Percentiles rank a stretch among this genome's conserved stretches.
Evolutionary conservation across 2,797 vertebrate genomes (phyloP).

Genomic region (Lepilemur ruficaudatus): DNA sequence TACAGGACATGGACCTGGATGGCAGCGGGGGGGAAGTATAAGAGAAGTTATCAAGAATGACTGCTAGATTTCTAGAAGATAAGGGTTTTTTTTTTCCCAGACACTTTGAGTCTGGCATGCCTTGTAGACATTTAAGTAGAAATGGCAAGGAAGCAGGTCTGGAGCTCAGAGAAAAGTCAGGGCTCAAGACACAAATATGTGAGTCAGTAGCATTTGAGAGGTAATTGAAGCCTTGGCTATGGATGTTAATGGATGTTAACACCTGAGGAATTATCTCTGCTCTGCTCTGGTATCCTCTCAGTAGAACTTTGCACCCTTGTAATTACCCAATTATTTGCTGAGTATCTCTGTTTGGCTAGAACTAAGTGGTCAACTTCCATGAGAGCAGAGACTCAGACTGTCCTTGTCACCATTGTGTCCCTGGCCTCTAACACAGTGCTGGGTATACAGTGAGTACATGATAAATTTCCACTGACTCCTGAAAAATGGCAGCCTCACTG

Average conservation of each 20-base stretch:
- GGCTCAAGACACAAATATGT: not conserved
- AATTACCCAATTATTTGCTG: slow-evolving; percentile 22
- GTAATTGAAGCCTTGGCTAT: not conserved
- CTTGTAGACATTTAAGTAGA: not conserved
- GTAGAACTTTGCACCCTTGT: not conserved
- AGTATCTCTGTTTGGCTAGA: not conserved
- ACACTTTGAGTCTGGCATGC: not conserved
- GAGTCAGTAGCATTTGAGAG: not conserved
- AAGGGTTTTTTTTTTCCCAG: not conserved
- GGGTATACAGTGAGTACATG: not conserved
- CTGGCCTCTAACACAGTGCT: not conserved
- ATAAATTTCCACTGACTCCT: not conserved
- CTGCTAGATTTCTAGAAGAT: not conserved
- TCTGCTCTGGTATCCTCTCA: not conserved
- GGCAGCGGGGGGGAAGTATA: not conserved
- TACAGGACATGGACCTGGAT: too few species aligned
- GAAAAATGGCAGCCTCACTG: not conserved
- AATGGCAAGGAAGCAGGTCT: not conserved
- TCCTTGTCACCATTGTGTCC: not conserved
- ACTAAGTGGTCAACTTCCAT: not conserved
- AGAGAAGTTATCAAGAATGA: not conserved
- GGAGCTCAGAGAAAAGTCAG: not conserved
- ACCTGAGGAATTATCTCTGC: not conserved
- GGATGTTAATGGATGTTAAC: not conserved
- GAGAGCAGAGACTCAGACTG: not conserved